Evolutionary conservation across 2,113 vertebrate species (phyloP).

Genomic region (Xiphophorus maculatus): DNA sequence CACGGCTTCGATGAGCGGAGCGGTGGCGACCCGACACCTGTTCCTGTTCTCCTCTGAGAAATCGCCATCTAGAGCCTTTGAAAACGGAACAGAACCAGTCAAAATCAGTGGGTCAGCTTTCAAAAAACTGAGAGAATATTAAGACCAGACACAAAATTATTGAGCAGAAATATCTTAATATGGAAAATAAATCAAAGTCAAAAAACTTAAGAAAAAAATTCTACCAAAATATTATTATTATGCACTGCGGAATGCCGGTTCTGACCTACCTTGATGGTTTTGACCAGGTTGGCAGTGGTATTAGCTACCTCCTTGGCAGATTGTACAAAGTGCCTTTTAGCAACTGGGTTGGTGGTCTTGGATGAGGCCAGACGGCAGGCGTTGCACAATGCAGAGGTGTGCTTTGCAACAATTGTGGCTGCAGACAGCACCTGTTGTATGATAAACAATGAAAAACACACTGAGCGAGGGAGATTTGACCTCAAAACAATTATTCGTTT

Average conservation of each 20-base stretch:
- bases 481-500: not conserved
- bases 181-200: too few species aligned
- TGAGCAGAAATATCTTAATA: not conserved
- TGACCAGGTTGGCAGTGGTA: slow-evolving; percentile 97
- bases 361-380: slow-evolving; percentile 97
- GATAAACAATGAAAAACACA: slow-evolving; percentile 1
- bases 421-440: slow-evolving; percentile 90
- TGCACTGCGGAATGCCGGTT: not conserved
- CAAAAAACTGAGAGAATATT: not conserved
- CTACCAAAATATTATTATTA: not conserved
- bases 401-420: slow-evolving; percentile 97
- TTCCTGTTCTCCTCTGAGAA: slow-evolving; percentile 97
- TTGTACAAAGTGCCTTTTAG: slow-evolving; percentile 98
- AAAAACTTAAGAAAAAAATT: too few species aligned
- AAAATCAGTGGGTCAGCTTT: not conserved
- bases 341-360: slow-evolving; percentile 93
- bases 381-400: slow-evolving; percentile 96
- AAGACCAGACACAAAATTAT: not conserved
- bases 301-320: slow-evolving; percentile 99
- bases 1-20: slow-evolving; percentile 94
- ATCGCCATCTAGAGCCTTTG: slow-evolving; percentile 94
- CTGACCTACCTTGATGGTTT: slow-evolving; percentile 94
- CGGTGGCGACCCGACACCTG: slow-evolving; percentile 89
- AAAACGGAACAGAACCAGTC: not conserved
- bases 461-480: not conserved